These are phyloP conservation scores for Syngnathus floridae DNA, from an alignment of 2,113 vertebrate species.

Conservation along the genomic window DNA sequence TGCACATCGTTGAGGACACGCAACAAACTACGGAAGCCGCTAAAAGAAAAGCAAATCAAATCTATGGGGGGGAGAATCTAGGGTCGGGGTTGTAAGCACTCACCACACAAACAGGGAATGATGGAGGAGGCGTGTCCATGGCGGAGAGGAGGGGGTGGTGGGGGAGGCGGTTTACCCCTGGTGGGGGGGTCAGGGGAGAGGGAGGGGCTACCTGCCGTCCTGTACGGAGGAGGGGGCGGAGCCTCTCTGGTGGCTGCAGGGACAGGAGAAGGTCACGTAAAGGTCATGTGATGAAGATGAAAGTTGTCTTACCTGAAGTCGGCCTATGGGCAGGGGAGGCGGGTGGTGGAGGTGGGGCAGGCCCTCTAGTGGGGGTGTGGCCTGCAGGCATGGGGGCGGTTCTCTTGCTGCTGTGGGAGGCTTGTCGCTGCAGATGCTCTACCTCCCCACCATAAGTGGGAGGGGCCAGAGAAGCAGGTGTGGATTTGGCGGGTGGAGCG, in stretches of 20 bases:
- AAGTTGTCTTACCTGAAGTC: constrained; percentile 48
- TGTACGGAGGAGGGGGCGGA: constrained; percentile 81
- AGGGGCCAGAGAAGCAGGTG: constrained; percentile 77
- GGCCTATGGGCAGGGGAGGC: constrained; percentile 62
- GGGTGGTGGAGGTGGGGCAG: constrained; percentile 64
- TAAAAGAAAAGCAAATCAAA: not conserved
- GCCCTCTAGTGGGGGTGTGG: constrained; percentile 73
- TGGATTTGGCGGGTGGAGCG: constrained; percentile 59
- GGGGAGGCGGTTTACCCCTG: constrained; percentile 84
- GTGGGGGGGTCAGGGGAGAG: constrained; percentile 63
- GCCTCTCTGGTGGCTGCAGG: constrained; percentile 77
- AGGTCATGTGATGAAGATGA: not conserved
- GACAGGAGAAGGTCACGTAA: not conserved
- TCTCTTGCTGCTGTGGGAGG: constrained; percentile 82
- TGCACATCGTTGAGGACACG: not conserved
- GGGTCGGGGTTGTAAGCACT: constrained; percentile 52
- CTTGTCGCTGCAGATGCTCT: constrained; percentile 84
- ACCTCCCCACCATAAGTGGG: constrained; percentile 77
- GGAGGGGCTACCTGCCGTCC: constrained; percentile 71
- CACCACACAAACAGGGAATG: constrained; percentile 82
- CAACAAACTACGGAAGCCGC: not conserved
- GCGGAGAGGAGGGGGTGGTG: constrained; percentile 81
- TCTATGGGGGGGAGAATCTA: too few species aligned
- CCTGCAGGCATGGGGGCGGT: constrained; percentile 74
- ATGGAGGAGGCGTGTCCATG: constrained; percentile 80